Evolutionary conservation across 2,888 invertebrate genomes (phyloP), one percentile per base, ranked within the genome.

Genomic region (Toxonevra muliebris): DNA sequence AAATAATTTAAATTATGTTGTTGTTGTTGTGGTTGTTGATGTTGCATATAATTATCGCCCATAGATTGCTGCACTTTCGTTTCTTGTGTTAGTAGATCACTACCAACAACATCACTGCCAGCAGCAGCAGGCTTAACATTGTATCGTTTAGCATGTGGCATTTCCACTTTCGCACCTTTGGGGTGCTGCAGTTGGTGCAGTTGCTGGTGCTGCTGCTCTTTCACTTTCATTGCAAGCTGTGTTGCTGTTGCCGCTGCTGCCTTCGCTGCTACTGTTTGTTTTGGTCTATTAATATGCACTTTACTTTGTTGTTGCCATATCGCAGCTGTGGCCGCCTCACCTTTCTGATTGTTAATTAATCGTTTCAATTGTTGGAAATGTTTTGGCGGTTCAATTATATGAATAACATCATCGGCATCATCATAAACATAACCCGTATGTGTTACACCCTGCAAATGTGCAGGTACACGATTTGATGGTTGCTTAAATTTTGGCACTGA

Each of bases 371-470:
- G 76, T 64, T 80, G 77, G 52, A 82, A 81, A 60, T 81, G 79
- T 61, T 70, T 74, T 0, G 84, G 83, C 0, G 83, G 82, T 54
- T 82, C 82, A 15, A 84, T 79, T 43, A 84, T 82, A 63, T 79
- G 77, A 58, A 84, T 84, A 0, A 83, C 83, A 69, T 84, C 82
- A 17, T 79, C 76, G 1, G 75, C 77, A 72, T 79, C 77, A 10
- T 79, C 77, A 20, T 79, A 77, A 40, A 76, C 75, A 63, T 74
- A 79, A 13, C 78, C 80, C 1, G 77, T 74, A 8, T 74, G 75
- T 9, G 63, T 62, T n/a, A 80, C 68, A 54, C 76, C 77, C 73
- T 82, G 82, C 61, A 79, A 67, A 63, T 80, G 75, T 0, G 73
- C 52, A 0, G 83, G 79, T 1, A 79, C 79, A 4, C 79, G 71